A percentile compares a stretch with the other conserved stretches of the same genome.
Conservation (phyloP, 92 coral and sea anemone genomes). For the Umimayanthus kanabou region DNA sequence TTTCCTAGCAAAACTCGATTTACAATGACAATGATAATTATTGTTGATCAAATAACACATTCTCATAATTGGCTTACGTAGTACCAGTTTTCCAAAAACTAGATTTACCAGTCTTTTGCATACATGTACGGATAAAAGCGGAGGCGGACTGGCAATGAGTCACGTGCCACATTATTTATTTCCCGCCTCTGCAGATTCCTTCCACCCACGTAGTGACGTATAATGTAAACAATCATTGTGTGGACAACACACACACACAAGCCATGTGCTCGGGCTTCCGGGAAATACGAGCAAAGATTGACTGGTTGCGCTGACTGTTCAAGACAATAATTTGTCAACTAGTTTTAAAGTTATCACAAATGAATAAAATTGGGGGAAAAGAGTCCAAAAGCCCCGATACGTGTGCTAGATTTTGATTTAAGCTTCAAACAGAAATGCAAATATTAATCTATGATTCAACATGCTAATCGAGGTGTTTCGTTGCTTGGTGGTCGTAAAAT, state of each 20-base stretch:
- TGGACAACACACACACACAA: not conserved
- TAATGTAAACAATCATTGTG: slow-evolving; percentile 13
- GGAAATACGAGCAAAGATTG: not conserved
- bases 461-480: not conserved
- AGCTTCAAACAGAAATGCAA: slow-evolving; percentile 1
- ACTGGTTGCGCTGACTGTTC: not conserved
- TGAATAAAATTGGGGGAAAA: not conserved
- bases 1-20: no score
- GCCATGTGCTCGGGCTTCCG: slow-evolving; percentile 12
- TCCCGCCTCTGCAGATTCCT: slow-evolving; percentile 6
- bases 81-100: not conserved
- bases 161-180: not conserved
- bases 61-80: no score
- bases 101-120: not conserved
- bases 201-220: slow-evolving; percentile 25
- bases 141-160: not conserved
- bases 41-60: no score
- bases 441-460: not conserved
- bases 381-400: not conserved
- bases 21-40: no score
- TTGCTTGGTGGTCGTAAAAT: slow-evolving; percentile 10
- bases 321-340: no score
- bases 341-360: not conserved
- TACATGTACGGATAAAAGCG: no score
- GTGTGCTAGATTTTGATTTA: not conserved